Base-by-base conservation (phyloP, 2,888 invertebrate species). In the Pseudococcus longispinus region DNA sequence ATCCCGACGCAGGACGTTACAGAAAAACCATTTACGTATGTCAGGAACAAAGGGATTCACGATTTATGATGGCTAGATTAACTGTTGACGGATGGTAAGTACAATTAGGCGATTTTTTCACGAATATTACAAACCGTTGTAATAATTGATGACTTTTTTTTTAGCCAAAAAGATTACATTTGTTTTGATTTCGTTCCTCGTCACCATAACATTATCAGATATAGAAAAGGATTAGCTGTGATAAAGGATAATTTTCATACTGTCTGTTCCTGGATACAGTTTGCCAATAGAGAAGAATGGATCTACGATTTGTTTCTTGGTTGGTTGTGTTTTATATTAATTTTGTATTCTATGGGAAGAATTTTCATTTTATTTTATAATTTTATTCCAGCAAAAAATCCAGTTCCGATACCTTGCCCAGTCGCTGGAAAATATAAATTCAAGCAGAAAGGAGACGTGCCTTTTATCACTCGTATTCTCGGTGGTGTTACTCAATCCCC, bases 361-460 rank as follows among this genome's bases (percentile, higher is more conserved):
- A n/a, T 55, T n/a, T 1, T 37, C 9, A 46, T 46, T 9, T 46
- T 26, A 65, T 26, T 60, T 65, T 29, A 29, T 29, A 15, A 29
- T 51, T 74, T 37, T 83, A 51, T 87, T 90, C 85, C 89, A 92
- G 95, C 96, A n/a, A 95, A 94, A 90, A 94, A 96, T 91, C 98
- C 98, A 0, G 94, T 96, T 0, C 95, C 98, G 0, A 95, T 99
- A 6, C 94, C 97, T 74, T 99, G 98, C 91, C 98, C 98, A 0
- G 95, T 99, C 0, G 98, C 98, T 70, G 99, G 99, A 1, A 98
- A 98, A 91, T 99, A 97, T 90, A 96, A 95, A 91, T 99, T 99
- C 90, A 94, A 95, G 0, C 98, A 99, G 91, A 93, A 92, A 89
- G 97, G 97, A n/a, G 97, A 97, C 89, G 95, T 96, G 46, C 93